Evolutionary conservation across 2,113 vertebrate genomes (phyloP).

Genomic region (Heterocephalus glaber): DNA sequence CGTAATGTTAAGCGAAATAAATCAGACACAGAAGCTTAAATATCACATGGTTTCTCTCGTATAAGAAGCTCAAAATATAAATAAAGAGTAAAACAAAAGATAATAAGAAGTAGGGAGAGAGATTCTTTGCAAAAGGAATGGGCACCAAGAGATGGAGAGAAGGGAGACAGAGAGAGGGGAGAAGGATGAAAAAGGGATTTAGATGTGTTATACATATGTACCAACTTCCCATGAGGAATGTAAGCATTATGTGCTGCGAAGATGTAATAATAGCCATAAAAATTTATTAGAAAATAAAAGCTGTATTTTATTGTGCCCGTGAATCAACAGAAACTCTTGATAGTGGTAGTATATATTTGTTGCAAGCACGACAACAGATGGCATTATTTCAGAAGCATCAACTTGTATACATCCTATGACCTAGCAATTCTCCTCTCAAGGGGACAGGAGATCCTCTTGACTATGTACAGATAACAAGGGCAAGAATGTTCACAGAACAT

Average conservation of each 20-base stretch:
- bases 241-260: not conserved
- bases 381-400: not conserved
- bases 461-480: not conserved
- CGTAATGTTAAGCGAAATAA: not conserved
- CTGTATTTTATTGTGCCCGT: not conserved
- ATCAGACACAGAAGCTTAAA: not conserved
- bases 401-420: not conserved
- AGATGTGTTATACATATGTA: not conserved
- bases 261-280: not conserved
- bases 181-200: not conserved
- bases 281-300: not conserved
- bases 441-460: not conserved
- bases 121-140: not conserved
- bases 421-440: not conserved
- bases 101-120: not conserved
- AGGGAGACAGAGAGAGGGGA: not conserved
- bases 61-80: not conserved
- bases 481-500: not conserved
- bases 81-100: not conserved
- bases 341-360: not conserved
- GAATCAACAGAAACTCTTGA: not conserved
- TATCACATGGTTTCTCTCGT: not conserved
- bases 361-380: not conserved
- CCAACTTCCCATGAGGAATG: not conserved
- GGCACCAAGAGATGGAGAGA: not conserved